Conservation (phyloP, 2,888 invertebrate genomes). For the Chymomyza procnemis region DNA sequence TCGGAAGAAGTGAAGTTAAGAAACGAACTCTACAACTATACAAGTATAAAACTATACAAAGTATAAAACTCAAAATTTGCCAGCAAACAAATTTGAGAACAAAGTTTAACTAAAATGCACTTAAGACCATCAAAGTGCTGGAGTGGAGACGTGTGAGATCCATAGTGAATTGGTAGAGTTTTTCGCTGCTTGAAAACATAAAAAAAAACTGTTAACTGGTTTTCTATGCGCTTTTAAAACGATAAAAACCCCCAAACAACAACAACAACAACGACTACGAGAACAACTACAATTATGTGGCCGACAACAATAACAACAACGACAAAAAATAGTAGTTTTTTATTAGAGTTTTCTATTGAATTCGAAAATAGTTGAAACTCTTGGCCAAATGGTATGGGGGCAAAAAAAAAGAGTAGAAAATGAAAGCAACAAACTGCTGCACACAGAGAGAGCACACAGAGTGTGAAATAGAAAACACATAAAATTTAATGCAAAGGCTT, state of each 20-base stretch:
- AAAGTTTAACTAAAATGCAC: background rate
- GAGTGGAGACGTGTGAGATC: background rate
- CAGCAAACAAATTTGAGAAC: background rate
- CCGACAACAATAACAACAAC: slow-evolving; percentile 24
- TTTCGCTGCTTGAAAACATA: slow-evolving; percentile 28
- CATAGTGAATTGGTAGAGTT: background rate
- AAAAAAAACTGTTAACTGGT: slow-evolving; percentile 56
- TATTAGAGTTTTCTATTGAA: slow-evolving; percentile 60
- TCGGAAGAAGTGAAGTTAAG: no score
- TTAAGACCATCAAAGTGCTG: background rate
- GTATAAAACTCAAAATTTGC: background rate
- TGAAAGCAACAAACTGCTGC: background rate
- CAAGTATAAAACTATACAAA: no score
- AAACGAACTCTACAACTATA: no score
- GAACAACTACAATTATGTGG: background rate
- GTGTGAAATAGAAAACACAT: slow-evolving; percentile 64
- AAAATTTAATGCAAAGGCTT: slow-evolving; percentile 52
- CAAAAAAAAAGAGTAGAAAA: slow-evolving; percentile 30
- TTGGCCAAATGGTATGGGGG: slow-evolving; percentile 42
- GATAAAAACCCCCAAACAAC: slow-evolving; percentile 37
- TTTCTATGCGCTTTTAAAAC: slow-evolving; percentile 35
- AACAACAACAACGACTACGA: background rate
- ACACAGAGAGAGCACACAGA: slow-evolving; percentile 4
- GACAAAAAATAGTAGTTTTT: slow-evolving; percentile 41
- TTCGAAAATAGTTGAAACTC: slow-evolving; percentile 50